Conservation (phyloP, 2,797 vertebrate genomes). For the Macrochelys suwanniensis region DNA sequence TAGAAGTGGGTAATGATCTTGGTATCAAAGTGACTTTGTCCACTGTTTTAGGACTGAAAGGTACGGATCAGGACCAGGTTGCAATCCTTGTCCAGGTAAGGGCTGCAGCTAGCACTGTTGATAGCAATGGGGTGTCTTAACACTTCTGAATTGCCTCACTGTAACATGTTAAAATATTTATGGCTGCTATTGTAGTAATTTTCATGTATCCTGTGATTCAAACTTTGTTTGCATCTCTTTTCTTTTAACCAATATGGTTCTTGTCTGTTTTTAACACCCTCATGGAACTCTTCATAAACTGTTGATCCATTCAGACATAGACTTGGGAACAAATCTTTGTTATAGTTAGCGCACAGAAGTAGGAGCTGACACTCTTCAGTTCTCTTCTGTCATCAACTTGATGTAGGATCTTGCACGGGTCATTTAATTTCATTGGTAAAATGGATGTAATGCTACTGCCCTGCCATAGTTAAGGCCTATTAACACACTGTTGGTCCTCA, state of each 20-base stretch:
- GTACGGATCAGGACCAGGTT: slow-evolving; percentile 82
- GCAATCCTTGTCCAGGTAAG: slow-evolving; percentile 91
- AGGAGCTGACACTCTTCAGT: neutral
- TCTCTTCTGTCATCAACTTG: neutral
- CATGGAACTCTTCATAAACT: neutral
- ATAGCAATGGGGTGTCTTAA: accelerated
- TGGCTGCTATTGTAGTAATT: accelerated
- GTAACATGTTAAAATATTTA: neutral
- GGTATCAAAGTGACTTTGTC: slow-evolving; percentile 84
- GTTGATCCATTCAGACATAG: accelerated
- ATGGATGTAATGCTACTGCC: neutral
- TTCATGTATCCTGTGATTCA: neutral
- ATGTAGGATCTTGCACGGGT: neutral
- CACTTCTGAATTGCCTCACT: neutral
- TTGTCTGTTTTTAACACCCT: neutral
- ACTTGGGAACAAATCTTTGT: neutral
- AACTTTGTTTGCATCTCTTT: accelerated
- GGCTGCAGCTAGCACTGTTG: neutral
- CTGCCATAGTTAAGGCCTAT: neutral
- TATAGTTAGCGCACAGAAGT: accelerated
- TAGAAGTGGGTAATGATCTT: slow-evolving; percentile 84
- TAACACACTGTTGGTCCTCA: neutral
- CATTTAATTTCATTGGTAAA: neutral
- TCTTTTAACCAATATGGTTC: neutral
- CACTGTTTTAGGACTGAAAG: slow-evolving; percentile 83